A percentile compares a stretch with the other conserved stretches of the same genome.
Evolutionary conservation across 2,888 invertebrate species (phyloP).

Genomic region (Idaea dimidiata): DNA sequence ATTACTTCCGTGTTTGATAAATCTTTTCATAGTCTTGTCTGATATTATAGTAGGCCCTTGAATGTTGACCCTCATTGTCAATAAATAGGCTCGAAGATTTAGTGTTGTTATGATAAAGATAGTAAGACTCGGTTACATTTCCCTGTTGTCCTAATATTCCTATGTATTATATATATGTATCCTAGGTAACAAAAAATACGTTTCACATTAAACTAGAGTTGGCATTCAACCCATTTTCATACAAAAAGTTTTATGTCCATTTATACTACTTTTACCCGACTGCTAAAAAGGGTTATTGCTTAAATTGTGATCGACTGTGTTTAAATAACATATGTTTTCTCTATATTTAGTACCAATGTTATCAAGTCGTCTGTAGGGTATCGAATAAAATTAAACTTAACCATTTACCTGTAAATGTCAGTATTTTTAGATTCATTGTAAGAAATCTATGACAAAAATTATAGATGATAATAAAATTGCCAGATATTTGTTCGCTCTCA

Average conservation of each 20-base stretch:
- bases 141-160: background rate
- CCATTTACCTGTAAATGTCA: background rate
- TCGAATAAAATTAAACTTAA: background rate
- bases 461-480: background rate
- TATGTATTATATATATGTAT: too few species aligned
- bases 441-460: background rate
- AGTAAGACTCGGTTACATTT: background rate
- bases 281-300: too few species aligned
- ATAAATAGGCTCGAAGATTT: slow-evolving; percentile 13
- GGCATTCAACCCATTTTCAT: too few species aligned
- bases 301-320: too few species aligned
- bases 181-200: too few species aligned
- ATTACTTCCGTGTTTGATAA: slow-evolving; percentile 40
- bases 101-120: background rate
- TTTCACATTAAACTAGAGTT: too few species aligned
- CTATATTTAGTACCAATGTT: too few species aligned
- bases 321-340: too few species aligned
- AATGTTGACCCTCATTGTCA: slow-evolving; percentile 24
- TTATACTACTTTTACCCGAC: too few species aligned
- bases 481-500: background rate
- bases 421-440: background rate
- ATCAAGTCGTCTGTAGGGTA: too few species aligned
- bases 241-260: too few species aligned
- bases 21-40: slow-evolving; percentile 27
- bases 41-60: slow-evolving; percentile 23